Evolutionary conservation across 2,797 vertebrate species (phyloP), one percentile per base, ranked within the genome.

Genomic region (Eurystomus glaucurus): DNA sequence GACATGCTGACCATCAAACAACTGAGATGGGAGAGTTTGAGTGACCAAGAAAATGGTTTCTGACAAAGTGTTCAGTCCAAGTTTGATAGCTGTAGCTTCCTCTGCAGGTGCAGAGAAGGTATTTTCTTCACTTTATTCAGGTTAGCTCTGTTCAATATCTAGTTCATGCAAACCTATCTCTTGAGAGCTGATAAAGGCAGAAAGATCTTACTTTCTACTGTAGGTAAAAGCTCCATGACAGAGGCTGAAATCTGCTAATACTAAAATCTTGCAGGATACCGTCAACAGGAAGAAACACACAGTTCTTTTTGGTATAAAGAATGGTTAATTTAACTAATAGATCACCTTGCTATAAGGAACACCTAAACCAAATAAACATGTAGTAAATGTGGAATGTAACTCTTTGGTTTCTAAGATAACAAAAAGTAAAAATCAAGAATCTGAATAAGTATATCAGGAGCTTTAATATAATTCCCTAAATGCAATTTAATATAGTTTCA

Each of bases 121-220:
- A 75, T 91, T 96, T 93, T 77, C 48, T 74, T 89, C 31, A 31
- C 54, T 87, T 93, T 83, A 68, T 95, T 96, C 45, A 68, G 61
- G 62, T 85, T 85, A 93, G 19, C 28, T 91, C 60, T 89, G 86
- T 82, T 91, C 50, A 81, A 48, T 85, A 80, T 31, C 88, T 85
- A 41, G 71, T 66, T 94, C 79, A 75, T 57, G 64, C 61, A 93
- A 78, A 52, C 22, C 31, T 80, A 14, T 90, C 61, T 72, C 85
- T 41, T 48, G 91, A 83, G 93, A 91, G 61, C 65, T 50, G 65
- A 75, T 71, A 81, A 94, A 94, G 46, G 64, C 48, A 74, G 75
- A 93, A 88, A 87, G 11, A 60, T 29, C 33, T 64, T 50, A 21
- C 50, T 91, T 93, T 77, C 75, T 48, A 22, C 35, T 68, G 28